A percentile compares a stretch with the other conserved stretches of the same genome.
Evolutionary conservation across 2,888 invertebrate genomes (phyloP).

Genomic region (Plebejus anna): DNA sequence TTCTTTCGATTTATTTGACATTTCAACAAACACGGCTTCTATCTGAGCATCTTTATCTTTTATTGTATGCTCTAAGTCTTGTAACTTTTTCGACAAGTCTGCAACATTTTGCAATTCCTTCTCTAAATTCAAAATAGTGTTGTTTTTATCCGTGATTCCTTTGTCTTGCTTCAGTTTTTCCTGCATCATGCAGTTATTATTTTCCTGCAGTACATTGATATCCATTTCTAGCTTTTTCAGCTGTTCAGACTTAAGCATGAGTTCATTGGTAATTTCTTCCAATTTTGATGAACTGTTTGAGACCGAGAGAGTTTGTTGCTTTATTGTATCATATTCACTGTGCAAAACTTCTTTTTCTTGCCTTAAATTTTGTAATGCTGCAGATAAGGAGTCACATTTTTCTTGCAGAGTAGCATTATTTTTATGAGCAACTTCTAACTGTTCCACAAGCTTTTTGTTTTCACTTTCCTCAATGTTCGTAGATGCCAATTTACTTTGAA

Average conservation of each 20-base stretch:
- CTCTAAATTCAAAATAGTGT: conserved; percentile 61
- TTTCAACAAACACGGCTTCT: conserved; percentile 48
- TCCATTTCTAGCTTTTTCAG: conserved; percentile 48
- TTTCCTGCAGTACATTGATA: conserved; percentile 48
- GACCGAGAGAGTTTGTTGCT: conserved; percentile 42
- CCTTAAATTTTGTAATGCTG: conserved; percentile 43
- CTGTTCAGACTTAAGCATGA: conserved; percentile 48
- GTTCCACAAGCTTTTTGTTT: conserved; percentile 45
- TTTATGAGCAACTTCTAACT: conserved; percentile 42
- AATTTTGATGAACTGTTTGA: conserved; percentile 41
- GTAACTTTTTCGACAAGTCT: conserved; percentile 46
- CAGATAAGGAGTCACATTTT: conserved; percentile 43
- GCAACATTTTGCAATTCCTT: conserved; percentile 57
- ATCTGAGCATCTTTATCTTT: conserved; percentile 55
- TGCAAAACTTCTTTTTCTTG: conserved; percentile 42
- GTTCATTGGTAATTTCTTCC: conserved; percentile 46
- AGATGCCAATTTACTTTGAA: conserved; percentile 34
- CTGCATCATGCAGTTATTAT: conserved; percentile 51
- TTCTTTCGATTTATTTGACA: conserved; percentile 46
- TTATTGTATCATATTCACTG: conserved; percentile 46
- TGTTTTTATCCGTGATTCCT: conserved; percentile 54
- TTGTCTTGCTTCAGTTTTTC: conserved; percentile 52
- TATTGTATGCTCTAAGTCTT: conserved; percentile 50
- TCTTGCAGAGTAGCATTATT: conserved; percentile 49
- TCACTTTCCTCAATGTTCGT: conserved; percentile 41